These are phyloP conservation scores for Microplitis manilae DNA, from an alignment of 2,888 invertebrate genomes.

Conservation along the genomic window DNA sequence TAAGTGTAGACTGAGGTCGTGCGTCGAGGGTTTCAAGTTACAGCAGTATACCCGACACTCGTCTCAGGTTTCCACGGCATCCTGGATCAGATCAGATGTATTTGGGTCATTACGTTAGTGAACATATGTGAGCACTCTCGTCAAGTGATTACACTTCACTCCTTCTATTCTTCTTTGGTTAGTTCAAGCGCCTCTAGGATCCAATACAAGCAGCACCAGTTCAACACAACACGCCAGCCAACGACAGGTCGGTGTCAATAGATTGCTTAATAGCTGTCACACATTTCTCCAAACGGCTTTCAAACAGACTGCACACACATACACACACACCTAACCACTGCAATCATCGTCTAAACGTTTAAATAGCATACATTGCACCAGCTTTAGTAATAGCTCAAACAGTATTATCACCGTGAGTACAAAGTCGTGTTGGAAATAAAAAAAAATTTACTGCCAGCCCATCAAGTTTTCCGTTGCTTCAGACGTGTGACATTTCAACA, in stretches of 20 bases:
- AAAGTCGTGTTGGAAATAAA: not conserved
- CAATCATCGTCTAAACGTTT: not conserved
- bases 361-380: not conserved
- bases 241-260: conserved; percentile 18
- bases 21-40: conserved; percentile 22
- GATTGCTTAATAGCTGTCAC: conserved; percentile 21
- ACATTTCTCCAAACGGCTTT: not conserved
- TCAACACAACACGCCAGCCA: not conserved
- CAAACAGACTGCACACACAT: not conserved
- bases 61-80: conserved; percentile 25
- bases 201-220: not conserved
- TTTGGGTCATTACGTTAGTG: conserved; percentile 29
- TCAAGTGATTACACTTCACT: not conserved
- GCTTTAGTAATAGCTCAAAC: not conserved
- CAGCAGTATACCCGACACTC: conserved; percentile 31
- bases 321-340: not conserved
- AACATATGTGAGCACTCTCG: conserved; percentile 4
- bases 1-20: conserved; percentile 3
- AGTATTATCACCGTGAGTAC: not conserved
- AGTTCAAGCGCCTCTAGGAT: conserved; percentile 10
- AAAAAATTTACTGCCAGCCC: not conserved
- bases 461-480: not conserved
- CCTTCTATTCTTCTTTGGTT: conserved; percentile 4
- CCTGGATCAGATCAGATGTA: conserved; percentile 30
- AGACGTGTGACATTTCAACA: not conserved